Base-by-base conservation (phyloP, 1,140 invertebrate species). In the Oncopodura yosiiana region DNA sequence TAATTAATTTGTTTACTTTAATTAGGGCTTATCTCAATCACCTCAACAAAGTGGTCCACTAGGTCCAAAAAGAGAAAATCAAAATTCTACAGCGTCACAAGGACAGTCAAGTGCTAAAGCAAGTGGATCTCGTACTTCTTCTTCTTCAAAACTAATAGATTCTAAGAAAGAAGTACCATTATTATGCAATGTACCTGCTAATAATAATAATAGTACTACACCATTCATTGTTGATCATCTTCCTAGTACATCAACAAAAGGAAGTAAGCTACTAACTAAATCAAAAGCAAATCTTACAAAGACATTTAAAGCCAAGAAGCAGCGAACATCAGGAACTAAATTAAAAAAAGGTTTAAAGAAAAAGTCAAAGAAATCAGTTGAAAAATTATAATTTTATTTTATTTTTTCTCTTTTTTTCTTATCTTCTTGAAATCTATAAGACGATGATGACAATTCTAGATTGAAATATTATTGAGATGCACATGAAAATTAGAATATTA, bases 251-350 rank as follows among this genome's bases (percentile, higher is more conserved):
- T n/a, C n/a, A n/a, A n/a, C n/a, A n/a, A n/a, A n/a, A n/a, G n/a
- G n/a, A n/a, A n/a, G n/a, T n/a, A n/a, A n/a, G n/a, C n/a, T n/a
- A n/a, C n/a, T n/a, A 38, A 6, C 46, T 9, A 24, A 27, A 16
- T n/a, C 46, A 6, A 49, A 49, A 26, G 19, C 32, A 24, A 38
- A 38, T 49, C 36, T 49, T 16, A 37, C 30, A 21, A 49, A 49
- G 27, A 37, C 34, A 34, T 38, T 49, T 30, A 49, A 49, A 49
- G 16, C 36, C 23, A 49, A 49, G 34, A 49, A 49, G 46, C n/a
- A n/a, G n/a, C n/a, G n/a, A n/a, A n/a, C n/a, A n/a, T n/a, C n/a
- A n/a, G n/a, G n/a, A n/a, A n/a, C n/a, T n/a, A n/a, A 49, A n/a
- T 37, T 49, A 37, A 16, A 30, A 30, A 14, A 49, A 49, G n/a